These are phyloP conservation scores for Euwallacea similis DNA, from an alignment of 1,140 invertebrate genomes.

Conservation along the genomic window DNA sequence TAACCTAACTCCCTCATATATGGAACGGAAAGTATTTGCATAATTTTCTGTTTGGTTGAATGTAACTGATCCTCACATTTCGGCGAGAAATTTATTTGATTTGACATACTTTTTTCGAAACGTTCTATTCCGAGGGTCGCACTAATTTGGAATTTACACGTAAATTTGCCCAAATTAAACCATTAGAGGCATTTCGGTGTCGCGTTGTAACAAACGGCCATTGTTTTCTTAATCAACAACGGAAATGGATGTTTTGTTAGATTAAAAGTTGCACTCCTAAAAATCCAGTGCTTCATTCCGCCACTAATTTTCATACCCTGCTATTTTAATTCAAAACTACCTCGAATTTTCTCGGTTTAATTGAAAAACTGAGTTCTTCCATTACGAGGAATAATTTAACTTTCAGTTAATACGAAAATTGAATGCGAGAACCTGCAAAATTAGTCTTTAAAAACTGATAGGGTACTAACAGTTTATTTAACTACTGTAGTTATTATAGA, in stretches of 20 bases:
- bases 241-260: constrained; percentile 24
- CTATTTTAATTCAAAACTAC: constrained; percentile 3
- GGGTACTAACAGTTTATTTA: too few relatives aligned
- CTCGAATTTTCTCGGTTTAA: neutral
- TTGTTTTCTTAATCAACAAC: constrained; percentile 25
- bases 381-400: constrained; percentile 7
- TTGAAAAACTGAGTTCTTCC: neutral
- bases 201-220: constrained; percentile 14
- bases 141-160: constrained; percentile 28
- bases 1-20: neutral
- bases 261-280: constrained; percentile 12
- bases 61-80: neutral
- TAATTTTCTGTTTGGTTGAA: neutral
- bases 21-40: neutral
- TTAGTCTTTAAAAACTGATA: too few relatives aligned
- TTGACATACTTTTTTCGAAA: too few relatives aligned
- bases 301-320: neutral
- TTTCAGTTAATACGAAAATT: neutral
- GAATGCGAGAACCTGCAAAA: neutral
- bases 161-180: constrained; percentile 32
- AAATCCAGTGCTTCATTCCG: constrained; percentile 6
- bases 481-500: too few relatives aligned
- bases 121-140: neutral
- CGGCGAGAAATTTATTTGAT: too few relatives aligned
- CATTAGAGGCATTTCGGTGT: constrained; percentile 27